Conservation (phyloP, 92 coral and sea anemone species). For the Nematostella vectensis region DNA sequence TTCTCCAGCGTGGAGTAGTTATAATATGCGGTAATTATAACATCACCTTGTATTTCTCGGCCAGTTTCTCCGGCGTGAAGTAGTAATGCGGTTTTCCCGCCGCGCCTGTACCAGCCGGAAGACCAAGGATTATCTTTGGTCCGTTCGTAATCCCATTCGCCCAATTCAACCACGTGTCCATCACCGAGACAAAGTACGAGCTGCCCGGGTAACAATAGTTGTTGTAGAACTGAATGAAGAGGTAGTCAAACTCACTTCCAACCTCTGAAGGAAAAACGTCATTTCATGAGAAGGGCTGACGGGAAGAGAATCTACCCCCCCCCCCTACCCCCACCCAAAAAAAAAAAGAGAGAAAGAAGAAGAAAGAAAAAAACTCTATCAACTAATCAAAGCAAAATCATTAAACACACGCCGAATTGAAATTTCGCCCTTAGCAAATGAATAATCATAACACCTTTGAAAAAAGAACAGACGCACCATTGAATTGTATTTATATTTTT, state of each 20-base stretch:
- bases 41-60: slow-evolving; percentile 53
- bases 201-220: slow-evolving; percentile 81
- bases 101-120: slow-evolving; percentile 67
- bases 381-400: no score
- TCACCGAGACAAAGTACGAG: slow-evolving; percentile 48
- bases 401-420: no score
- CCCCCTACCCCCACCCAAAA: no score
- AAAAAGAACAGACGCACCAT: no score
- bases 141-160: slow-evolving; percentile 54
- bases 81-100: slow-evolving; percentile 64
- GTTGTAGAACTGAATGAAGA: slow-evolving; percentile 81
- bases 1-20: slow-evolving; percentile 70
- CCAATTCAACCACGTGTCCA: slow-evolving; percentile 79
- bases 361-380: no score
- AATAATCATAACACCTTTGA: no score
- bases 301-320: no score
- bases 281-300: no score
- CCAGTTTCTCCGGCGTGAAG: slow-evolving; percentile 71
- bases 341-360: no score
- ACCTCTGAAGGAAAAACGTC: slow-evolving; percentile 30
- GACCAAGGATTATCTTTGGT: slow-evolving; percentile 51
- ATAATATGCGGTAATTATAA: no score
- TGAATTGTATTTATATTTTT: no score
- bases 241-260: slow-evolving; percentile 78
- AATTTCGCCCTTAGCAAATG: no score